Base-by-base conservation (phyloP, 2,113 vertebrate genomes). In the Leptobrachium ailaonicum region DNA sequence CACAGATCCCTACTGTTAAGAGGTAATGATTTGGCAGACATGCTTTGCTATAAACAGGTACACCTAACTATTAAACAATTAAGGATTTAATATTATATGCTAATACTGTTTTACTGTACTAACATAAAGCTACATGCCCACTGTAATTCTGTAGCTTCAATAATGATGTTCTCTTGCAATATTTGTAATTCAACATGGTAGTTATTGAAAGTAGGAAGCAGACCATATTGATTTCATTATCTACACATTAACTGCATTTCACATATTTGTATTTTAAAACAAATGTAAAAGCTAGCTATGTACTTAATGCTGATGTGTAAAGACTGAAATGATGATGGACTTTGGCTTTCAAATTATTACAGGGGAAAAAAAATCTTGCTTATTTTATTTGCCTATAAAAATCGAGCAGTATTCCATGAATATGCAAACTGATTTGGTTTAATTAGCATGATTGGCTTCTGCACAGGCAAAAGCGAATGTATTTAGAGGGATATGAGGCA, bases 361-460 rank as follows among this genome's bases (percentile, higher is more conserved):
- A 69, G 64, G 56, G 67, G 89, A 91, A 90, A 88, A 89, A 84
- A 87, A 83, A 88, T 1, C 54, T 81, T 87, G 87, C 88, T 92
- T 90, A 88, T 89, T 91, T 90, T 89, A 90, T 87, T 90, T 92
- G 87, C 89, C 90, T 90, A 91, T 91, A 89, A 90, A 93, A 86
- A 66, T 60, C 85, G 88, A 85, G 88, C 87, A 87, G 74, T 81
- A 84, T 77, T 86, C 92, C 92, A 92, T 93, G 92, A 91, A 92
- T 92, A 93, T 92, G 89, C 90, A 92, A 88, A 90, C 84, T 82
- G 87, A 87, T 90, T 88, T 89, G 86, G 90, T 88, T 88, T 91
- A 92, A 93, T 94, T 93, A 93, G 90, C 86, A 76, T 90, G 91
- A 94, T 92, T 93, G 91, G 87, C 84, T 92, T 87, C 88, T 85